Evolutionary conservation across 37 sponge, comb jelly and placozoan species (phyloP).

Genomic region (Oscarella lobularis): DNA sequence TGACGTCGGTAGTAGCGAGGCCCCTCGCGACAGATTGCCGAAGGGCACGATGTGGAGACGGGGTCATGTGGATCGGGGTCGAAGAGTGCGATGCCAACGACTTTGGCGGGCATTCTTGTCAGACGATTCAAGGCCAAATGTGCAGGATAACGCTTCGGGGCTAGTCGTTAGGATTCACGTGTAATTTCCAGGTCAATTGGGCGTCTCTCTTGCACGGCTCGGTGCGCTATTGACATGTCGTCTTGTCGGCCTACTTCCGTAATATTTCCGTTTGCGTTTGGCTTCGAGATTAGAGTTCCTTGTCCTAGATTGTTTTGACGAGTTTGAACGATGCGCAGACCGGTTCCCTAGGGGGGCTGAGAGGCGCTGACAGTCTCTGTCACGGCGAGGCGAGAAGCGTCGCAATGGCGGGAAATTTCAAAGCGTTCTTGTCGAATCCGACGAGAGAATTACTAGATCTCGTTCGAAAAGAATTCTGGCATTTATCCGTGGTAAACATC

Average conservation of each 20-base stretch:
- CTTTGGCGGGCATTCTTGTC: neutral
- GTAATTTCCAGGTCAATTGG: neutral
- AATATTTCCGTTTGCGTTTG: neutral
- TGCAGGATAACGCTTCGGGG: neutral
- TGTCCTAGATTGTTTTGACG: neutral
- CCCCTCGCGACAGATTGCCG: too few species aligned
- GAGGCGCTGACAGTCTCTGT: neutral
- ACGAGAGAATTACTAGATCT: neutral
- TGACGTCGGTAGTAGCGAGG: too few species aligned
- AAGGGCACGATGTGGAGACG: too few species aligned
- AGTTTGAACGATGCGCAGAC: neutral
- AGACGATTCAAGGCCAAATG: neutral
- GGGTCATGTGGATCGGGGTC: too few species aligned
- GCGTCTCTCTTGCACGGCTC: neutral
- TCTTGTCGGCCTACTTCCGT: neutral
- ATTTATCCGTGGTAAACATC: neutral
- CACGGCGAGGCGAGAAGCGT: neutral
- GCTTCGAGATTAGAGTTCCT: too few species aligned
- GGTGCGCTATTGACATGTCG: neutral
- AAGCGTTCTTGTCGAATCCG: neutral
- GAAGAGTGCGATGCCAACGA: neutral
- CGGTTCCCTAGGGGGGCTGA: neutral
- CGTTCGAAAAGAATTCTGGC: neutral
- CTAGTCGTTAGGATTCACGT: neutral
- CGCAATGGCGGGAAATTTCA: neutral